phyloP scores from a whole-genome alignment of 2,113 vertebrate species.

The Orycteropus afer region DNA sequence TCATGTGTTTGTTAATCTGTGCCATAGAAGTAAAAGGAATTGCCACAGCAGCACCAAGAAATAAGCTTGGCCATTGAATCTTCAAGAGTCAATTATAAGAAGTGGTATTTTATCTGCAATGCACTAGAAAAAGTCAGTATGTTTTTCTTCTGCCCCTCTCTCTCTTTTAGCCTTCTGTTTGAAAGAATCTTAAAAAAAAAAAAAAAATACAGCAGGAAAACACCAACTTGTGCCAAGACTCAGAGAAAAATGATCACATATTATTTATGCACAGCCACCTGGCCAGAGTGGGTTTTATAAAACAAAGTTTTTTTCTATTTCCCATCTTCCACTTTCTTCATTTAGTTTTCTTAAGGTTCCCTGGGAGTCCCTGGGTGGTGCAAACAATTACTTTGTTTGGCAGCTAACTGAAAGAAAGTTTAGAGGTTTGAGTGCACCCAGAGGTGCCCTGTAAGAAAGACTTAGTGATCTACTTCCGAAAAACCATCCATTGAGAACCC shows the following conservation, averaged over 20 bases:
- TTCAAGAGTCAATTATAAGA: neutral
- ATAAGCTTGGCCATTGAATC: neutral
- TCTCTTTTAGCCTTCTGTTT: neutral
- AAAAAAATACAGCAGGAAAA: neutral
- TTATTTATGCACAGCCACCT: neutral
- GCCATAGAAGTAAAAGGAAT: neutral
- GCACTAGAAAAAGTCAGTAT: neutral
- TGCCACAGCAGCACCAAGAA: neutral
- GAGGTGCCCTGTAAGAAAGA: no score
- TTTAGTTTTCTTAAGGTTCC: neutral
- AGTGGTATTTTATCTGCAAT: neutral
- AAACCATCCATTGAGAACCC: no score
- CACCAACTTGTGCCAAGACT: neutral
- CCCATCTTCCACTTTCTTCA: neutral
- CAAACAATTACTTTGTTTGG: no score
- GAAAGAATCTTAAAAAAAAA: neutral
- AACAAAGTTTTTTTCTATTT: neutral
- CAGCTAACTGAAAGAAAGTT: no score
- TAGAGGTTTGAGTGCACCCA: no score
- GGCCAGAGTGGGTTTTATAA: neutral
- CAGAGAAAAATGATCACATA: neutral
- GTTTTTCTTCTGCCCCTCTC: neutral
- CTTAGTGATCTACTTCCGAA: no score
- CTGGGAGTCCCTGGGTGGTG: neutral
- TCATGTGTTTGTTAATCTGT: no score